Evolutionary conservation across 1,140 invertebrate species (phyloP), one percentile per base, ranked within the genome.

Genomic region (Myzus persicae): DNA sequence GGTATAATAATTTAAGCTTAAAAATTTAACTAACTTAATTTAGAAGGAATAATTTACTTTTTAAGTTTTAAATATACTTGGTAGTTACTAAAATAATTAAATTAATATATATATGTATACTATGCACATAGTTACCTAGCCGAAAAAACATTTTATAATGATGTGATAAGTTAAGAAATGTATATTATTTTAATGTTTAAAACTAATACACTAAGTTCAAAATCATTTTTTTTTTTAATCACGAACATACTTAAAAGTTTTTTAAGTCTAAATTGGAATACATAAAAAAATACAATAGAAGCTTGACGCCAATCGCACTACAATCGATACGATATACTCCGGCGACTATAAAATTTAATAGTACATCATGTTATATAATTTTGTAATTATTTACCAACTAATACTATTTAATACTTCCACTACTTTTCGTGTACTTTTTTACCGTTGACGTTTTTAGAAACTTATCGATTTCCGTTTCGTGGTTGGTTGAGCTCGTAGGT

Each of bases 1-100:
- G 48, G 48, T 51, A 40, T 89, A 48, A 89, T 89, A 89, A 89
- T 89, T 89, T 89, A 89, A 54, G 88, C 40, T 89, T 38, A 89
- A 89, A 89, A 51, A 38, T 51, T 20, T 89, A 89, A 89, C 38
- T 40, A 54, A 89, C 31, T 89, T 88, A 88, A 48, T 88, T 46
- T 54, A 40, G 38, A 54, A 54, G 36, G 22, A 89, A 38, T 48
- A 89, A 89, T 89, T 89, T 36, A 54, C 24, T 38, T n/a, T 42
- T 88, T 46, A 48, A 46, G 85, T 88, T 88, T 89, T 89, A 54
- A 89, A 48, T 87, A 48, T 48, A n/a, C 31, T 87, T 36, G 18
- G 18, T 36, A 36, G n/a, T 88, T 22, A n/a, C 26, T 18, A 88
- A 46, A 44, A n/a, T 88, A 88, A 31, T 88, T 46, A 46, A n/a